phyloP scores from a whole-genome alignment of 2,888 invertebrate species.

The Heliconius cydno region DNA sequence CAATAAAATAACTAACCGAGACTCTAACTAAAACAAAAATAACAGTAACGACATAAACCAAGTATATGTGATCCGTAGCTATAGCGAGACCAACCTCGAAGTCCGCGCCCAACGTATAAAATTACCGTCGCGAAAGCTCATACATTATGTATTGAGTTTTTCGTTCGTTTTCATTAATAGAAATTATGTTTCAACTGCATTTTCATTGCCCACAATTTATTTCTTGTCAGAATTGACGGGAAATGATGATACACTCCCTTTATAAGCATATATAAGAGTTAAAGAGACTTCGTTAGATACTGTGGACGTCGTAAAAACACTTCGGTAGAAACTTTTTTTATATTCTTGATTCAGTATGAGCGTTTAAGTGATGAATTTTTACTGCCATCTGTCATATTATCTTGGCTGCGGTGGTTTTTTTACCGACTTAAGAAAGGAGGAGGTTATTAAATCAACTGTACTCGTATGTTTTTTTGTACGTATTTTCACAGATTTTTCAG shows the following conservation, averaged over 20 bases:
- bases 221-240: slow-evolving; percentile 40
- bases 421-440: neutral
- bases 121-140: slow-evolving; percentile 41
- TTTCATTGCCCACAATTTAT: slow-evolving; percentile 46
- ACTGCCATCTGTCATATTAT: slow-evolving; percentile 1
- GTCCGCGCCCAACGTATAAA: slow-evolving; percentile 3
- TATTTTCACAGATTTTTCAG: too few species aligned
- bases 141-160: slow-evolving; percentile 48
- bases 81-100: neutral
- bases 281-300: slow-evolving; percentile 32
- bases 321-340: slow-evolving; percentile 8
- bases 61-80: neutral
- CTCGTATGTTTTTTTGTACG: too few species aligned
- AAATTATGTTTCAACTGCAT: slow-evolving; percentile 43
- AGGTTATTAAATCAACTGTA: too few species aligned
- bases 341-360: neutral
- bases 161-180: slow-evolving; percentile 44
- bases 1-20: neutral
- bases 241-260: slow-evolving; percentile 42
- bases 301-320: neutral
- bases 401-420: neutral
- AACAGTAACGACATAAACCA: neutral
- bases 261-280: slow-evolving; percentile 9
- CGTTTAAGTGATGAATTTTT: slow-evolving; percentile 2
- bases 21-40: neutral